Base-by-base conservation (phyloP, 2,113 vertebrate species). In the Channa argus region DNA sequence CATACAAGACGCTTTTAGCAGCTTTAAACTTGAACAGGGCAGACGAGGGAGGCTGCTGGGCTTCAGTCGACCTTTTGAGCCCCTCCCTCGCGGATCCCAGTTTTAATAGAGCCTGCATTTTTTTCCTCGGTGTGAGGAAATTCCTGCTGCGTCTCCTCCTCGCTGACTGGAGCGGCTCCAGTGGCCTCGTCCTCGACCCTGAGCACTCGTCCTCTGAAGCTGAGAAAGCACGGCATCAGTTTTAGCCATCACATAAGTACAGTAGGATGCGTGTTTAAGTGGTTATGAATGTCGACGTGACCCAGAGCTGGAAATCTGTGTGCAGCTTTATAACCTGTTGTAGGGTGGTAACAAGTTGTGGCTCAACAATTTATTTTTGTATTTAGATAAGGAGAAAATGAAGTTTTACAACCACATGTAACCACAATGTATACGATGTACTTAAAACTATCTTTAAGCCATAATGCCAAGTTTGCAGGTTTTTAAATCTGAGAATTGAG, bases 11-110 rank as follows among this genome's bases (percentile, higher is more conserved):
- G 1, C 2, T 54, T 14, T 15, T 5, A 51, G 59, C 71, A 34
- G 61, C 67, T 52, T 53, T 59, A 74, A 74, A 68, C 52, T 60
- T 11, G 34, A 46, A 59, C 71, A 12, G 49, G 39, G 49, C 62
- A 52, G 53, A 34, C 3, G 7, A 7, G 55, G 52, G 37, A 60
- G 13, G 13, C 14, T 1, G 15, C 46, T 1, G 50, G 14, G 47
- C 55, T 66, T 8, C 61, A 39, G 51, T 24, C 0, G 50, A 63
- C 82, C 78, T 75, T 8, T 45, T 12, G 13, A 58, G 68, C 61
- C 60, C 37, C 13, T 2, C 1, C 24, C 72, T 62, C 0, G 5
- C 55, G 34, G 37, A 33, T 74, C 43, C 5, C 15, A 36, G 52
- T 62, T 85, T 77, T 51, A 55, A 52, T 38, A n/a, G 44, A 46